These are phyloP conservation scores for Loriculus beryllinus DNA, from an alignment of 2,797 vertebrate genomes.

Conservation along the genomic window DNA sequence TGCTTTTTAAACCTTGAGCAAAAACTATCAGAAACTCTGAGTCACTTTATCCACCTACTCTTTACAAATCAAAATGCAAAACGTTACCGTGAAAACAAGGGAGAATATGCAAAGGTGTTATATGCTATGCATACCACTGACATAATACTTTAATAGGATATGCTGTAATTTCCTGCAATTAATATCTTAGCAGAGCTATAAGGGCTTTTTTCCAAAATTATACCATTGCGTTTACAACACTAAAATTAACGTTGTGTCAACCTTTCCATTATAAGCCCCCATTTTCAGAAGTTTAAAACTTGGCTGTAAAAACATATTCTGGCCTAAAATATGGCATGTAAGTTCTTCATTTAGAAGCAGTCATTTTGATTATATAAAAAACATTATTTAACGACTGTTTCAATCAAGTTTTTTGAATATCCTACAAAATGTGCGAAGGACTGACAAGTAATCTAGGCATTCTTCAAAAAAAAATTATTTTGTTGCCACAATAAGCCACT, in stretches of 20 bases:
- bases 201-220: constrained; percentile 70
- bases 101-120: constrained; percentile 72
- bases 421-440: background rate
- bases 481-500: background rate
- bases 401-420: background rate
- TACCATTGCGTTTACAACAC: constrained; percentile 71
- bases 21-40: constrained; percentile 48
- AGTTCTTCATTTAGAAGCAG: constrained; percentile 38
- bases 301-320: constrained; percentile 62
- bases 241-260: constrained; percentile 77
- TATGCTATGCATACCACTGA: constrained; percentile 67
- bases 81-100: constrained; percentile 59
- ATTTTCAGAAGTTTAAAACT: constrained; percentile 65
- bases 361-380: constrained; percentile 46
- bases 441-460: background rate
- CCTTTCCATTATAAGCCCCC: constrained; percentile 74
- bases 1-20: constrained; percentile 16
- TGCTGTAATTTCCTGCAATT: constrained; percentile 82
- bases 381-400: background rate
- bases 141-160: constrained; percentile 77
- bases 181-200: constrained; percentile 73
- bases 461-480: background rate
- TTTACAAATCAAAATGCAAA: constrained; percentile 64
- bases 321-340: constrained; percentile 40
- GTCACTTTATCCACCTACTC: constrained; percentile 38